Base-by-base conservation (phyloP, 1,140 invertebrate genomes). In the Leptopilina boulardi region DNA sequence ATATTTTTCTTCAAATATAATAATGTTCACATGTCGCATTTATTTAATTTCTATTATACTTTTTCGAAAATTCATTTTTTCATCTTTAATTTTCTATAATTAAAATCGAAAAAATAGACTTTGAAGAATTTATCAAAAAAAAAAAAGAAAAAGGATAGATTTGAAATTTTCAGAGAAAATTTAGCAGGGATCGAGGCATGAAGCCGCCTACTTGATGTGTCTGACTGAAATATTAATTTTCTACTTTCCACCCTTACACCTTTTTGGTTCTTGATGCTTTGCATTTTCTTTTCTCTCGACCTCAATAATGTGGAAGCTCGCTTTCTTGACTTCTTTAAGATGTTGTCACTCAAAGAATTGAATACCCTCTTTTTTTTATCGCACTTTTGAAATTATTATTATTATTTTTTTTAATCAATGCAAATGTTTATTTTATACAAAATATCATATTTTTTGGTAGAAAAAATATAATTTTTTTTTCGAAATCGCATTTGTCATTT, bases 211-310 rank as follows among this genome's bases (percentile, higher is more conserved):
- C 72, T 73, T 77, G 26, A n/a, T n/a, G 56, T 51, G 26, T 47
- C 51, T 21, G 30, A 70, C 70, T 74, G 70, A 73, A 79, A 72
- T 75, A 74, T 79, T 78, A 78, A 78, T 75, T 75, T 78, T 78
- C 77, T 72, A 74, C 74, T 80, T 74, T 74, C 72, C 72, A 30
- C 59, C 30, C 59, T 59, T 72, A 42, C 71, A 54, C 59, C 56
- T 59, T 80, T 34, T 76, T 66, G 38, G 72, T 47, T 30, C 19
- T 71, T 26, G 47, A 30, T 70, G 66, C 72, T 71, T 80, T 80
- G 73, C 73, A 76, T 76, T 79, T 71, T 42, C 78, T 42, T 71
- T 30, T 70, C 72, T 26, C 47, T 18, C 30, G 51, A 71, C 71
- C 56, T 59, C 75, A 56, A 80, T 80, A 76, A 77, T 77, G 21